Evolutionary conservation across 2,888 invertebrate genomes (phyloP), one percentile per base, ranked within the genome.

Genomic region (Augochlorella aurata): DNA sequence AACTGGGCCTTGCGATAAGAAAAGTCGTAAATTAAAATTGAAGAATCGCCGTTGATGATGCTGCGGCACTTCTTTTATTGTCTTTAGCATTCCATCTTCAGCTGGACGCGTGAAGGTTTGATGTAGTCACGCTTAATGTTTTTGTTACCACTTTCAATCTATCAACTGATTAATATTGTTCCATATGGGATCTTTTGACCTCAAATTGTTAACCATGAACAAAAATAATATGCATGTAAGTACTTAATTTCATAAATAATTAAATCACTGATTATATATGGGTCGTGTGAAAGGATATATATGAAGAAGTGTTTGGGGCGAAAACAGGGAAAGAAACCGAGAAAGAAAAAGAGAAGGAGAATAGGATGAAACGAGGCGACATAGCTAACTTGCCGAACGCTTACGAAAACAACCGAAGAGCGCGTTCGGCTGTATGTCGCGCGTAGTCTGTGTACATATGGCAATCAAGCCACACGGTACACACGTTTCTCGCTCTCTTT

Each of bases 361-460:
- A 82, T 82, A 80, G 82, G 76, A 81, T 69, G 77, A 77, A 82
- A 82, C 50, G 74, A 63, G 75, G 81, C 79, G 79, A 83, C 78
- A 78, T 77, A 77, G 80, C 82, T 82, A 69, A 67, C 77, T 72
- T 67, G 76, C 77, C 87, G 84, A 86, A 83, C 82, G 75, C 73
- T 81, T 81, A 86, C 84, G 89, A 77, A 89, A 84, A 79, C 80
- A 69, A 71, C 89, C 89, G 90, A 90, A 76, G 66, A 67, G 38
- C 80, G 73, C 63, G 81, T 87, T 87, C 87, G 89, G 86, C 81
- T 89, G 84, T 86, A 87, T 87, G 86, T 89, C 87, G 89, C 87
- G 84, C 89, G 88, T 90, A 90, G 91, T 90, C 90, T 86, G 90
- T 90, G 92, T 92, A 92, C 92, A 92, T 92, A 92, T 92, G 92